Evolutionary conservation across 2,888 invertebrate genomes (phyloP).

Genomic region (Agrotis ipsilon): DNA sequence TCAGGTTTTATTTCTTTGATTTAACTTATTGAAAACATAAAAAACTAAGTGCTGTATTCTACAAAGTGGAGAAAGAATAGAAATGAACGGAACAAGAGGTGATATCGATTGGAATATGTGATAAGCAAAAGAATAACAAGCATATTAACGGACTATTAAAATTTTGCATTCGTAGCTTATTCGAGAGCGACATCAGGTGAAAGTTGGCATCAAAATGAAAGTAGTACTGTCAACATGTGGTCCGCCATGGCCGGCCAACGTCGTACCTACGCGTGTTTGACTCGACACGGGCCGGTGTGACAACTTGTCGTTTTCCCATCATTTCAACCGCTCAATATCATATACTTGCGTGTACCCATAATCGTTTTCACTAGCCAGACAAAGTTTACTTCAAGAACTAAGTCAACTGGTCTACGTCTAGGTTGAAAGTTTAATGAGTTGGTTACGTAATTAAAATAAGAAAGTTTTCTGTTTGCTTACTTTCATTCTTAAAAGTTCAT

Average conservation of each 20-base stretch:
- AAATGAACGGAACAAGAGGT: constrained; percentile 16
- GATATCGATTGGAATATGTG: constrained; percentile 36
- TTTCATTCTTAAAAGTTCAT: constrained; percentile 41
- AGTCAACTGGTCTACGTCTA: constrained; percentile 27
- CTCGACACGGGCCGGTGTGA: constrained; percentile 57
- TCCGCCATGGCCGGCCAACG: constrained; percentile 65
- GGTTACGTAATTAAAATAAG: constrained; percentile 26
- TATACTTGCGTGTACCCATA: constrained; percentile 33
- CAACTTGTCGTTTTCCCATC: constrained; percentile 85
- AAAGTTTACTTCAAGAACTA: constrained; percentile 32
- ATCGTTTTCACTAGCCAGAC: constrained; percentile 47
- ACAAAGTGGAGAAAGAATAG: not conserved
- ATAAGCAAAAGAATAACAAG: constrained; percentile 46
- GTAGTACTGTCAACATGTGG: constrained; percentile 88
- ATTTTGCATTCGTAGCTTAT: constrained; percentile 85
- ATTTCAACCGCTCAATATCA: constrained; percentile 73
- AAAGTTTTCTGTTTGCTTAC: constrained; percentile 43
- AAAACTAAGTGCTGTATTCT: not conserved
- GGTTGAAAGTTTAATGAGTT: constrained; percentile 37
- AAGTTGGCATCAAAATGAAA: constrained; percentile 90
- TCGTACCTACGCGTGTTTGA: constrained; percentile 63
- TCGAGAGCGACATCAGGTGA: constrained; percentile 86
- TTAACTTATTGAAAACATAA: not conserved
- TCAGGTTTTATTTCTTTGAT: constrained; percentile 9
- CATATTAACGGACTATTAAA: constrained; percentile 74